Evolutionary conservation across 2,888 invertebrate genomes (phyloP).

Genomic region (Hesperia comma): DNA sequence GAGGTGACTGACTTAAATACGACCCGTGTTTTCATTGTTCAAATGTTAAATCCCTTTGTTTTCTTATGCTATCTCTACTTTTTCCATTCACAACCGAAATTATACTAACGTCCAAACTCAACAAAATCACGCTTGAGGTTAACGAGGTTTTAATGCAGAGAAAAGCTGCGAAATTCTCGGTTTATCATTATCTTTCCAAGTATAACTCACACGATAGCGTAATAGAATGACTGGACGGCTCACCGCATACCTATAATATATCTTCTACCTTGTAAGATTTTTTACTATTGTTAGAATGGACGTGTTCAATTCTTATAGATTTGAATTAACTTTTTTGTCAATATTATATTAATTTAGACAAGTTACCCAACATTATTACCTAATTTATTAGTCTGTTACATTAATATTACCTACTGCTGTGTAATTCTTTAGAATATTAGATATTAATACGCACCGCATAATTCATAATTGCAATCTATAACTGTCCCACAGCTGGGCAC

Average conservation of each 20-base stretch:
- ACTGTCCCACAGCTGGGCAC: too few species aligned
- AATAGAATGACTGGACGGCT: slow-evolving; percentile 58
- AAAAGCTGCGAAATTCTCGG: slow-evolving; percentile 58
- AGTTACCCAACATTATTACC: too few species aligned
- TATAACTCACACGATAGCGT: slow-evolving; percentile 49
- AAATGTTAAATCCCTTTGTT: slow-evolving; percentile 3
- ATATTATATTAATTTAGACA: too few species aligned
- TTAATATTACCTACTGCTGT: too few species aligned
- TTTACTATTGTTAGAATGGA: slow-evolving; percentile 18
- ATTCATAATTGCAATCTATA: too few species aligned
- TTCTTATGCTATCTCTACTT: slow-evolving; percentile 14
- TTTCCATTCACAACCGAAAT: slow-evolving; percentile 27
- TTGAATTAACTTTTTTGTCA: too few species aligned
- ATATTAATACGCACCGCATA: too few species aligned
- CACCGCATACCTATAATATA: slow-evolving; percentile 49
- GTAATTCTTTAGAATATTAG: too few species aligned
- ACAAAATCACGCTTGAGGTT: slow-evolving; percentile 59
- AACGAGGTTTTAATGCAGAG: slow-evolving; percentile 79
- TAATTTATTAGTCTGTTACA: too few species aligned
- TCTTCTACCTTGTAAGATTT: slow-evolving; percentile 37
- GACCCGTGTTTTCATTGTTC: slow-evolving; percentile 5
- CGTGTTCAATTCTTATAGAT: not conserved
- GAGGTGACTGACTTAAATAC: slow-evolving; percentile 3
- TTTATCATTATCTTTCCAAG: slow-evolving; percentile 69
- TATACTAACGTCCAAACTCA: slow-evolving; percentile 47